Conservation (phyloP, 2,888 invertebrate species). For the Phlogophora meticulosa region DNA sequence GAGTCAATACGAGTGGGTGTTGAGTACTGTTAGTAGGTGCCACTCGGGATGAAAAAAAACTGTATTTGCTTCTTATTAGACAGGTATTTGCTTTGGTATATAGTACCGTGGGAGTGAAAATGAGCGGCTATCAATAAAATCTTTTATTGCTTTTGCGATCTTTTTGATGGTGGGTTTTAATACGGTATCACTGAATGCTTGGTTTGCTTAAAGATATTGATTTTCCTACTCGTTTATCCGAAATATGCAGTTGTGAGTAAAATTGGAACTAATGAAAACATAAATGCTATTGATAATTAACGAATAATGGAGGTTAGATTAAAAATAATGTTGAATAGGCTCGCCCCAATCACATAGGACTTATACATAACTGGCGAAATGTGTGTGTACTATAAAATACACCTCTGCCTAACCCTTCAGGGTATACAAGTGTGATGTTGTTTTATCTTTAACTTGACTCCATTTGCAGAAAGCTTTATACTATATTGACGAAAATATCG, state of each 20-base stretch:
- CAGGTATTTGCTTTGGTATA: constrained; percentile 76
- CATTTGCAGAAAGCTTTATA: no score
- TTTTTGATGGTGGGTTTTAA: constrained; percentile 44
- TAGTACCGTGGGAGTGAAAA: constrained; percentile 71
- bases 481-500: not conserved
- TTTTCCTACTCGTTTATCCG: not conserved
- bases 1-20: constrained; percentile 77
- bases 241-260: not conserved
- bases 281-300: no score
- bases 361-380: no score
- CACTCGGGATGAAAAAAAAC: constrained; percentile 72
- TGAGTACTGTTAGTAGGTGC: constrained; percentile 78
- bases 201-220: constrained; percentile 12
- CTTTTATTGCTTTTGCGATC: constrained; percentile 47
- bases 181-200: constrained; percentile 16
- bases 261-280: not conserved
- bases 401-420: no score
- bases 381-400: no score
- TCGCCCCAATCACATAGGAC: no score
- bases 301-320: no score
- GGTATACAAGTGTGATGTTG: no score
- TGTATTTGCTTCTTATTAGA: constrained; percentile 78
- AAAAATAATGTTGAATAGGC: no score
- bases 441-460: no score
- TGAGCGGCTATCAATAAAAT: constrained; percentile 60